These are phyloP conservation scores for Plemyria rubiginata DNA, from an alignment of 2,888 invertebrate genomes.

Conservation along the genomic window DNA sequence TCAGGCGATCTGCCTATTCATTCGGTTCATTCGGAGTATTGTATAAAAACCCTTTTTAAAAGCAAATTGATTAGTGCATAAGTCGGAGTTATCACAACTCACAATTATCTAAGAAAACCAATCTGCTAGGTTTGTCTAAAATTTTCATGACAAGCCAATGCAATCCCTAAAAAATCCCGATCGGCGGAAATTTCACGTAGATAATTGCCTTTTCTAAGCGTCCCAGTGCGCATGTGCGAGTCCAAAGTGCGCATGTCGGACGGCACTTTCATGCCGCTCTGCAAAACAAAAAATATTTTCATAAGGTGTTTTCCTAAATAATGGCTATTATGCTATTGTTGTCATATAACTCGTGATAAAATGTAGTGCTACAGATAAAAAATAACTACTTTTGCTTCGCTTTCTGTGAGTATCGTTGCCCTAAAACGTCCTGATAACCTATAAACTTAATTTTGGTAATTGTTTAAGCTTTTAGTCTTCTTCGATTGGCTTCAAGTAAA, in stretches of 20 bases:
- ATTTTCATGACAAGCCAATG: slow-evolving; percentile 43
- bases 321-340: slow-evolving; percentile 15
- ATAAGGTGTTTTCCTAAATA: slow-evolving; percentile 27
- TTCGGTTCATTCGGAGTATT: no score
- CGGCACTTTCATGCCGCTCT: slow-evolving; percentile 53
- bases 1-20: no score
- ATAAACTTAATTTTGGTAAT: slow-evolving; percentile 18
- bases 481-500: not conserved
- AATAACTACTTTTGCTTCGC: slow-evolving; percentile 33
- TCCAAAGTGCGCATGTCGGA: slow-evolving; percentile 66
- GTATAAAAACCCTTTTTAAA: no score
- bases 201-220: slow-evolving; percentile 61
- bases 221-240: slow-evolving; percentile 61
- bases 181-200: slow-evolving; percentile 72
- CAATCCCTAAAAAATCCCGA: slow-evolving; percentile 70
- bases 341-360: slow-evolving; percentile 24
- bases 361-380: slow-evolving; percentile 31
- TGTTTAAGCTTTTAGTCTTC: not conserved
- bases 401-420: slow-evolving; percentile 36
- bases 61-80: no score
- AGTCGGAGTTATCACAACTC: no score
- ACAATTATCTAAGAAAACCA: no score
- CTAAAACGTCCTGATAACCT: slow-evolving; percentile 31
- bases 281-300: slow-evolving; percentile 61
- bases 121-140: no score